A percentile compares a stretch with the other conserved stretches of the same genome.
Evolutionary conservation across 2,888 invertebrate species (phyloP).

Genomic region (Acheta domesticus): DNA sequence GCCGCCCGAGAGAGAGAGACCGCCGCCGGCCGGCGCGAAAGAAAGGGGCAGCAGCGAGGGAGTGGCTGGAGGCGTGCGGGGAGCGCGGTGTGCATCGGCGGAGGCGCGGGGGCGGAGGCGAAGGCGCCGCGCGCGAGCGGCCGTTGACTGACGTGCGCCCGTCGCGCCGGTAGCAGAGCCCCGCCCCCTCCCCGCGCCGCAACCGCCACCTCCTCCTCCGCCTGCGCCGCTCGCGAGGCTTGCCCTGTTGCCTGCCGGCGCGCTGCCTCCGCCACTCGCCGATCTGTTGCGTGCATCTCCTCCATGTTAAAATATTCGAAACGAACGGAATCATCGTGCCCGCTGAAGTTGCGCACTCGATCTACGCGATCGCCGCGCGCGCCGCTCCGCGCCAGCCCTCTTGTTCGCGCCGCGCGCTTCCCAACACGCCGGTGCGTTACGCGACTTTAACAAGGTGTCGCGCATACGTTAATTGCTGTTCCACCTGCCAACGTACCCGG

Average conservation of each 20-base stretch:
- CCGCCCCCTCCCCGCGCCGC: neutral
- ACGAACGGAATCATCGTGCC: neutral
- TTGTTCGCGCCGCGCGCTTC: constrained; percentile 12
- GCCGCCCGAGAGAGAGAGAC: neutral
- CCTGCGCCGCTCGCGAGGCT: neutral
- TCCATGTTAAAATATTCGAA: neutral
- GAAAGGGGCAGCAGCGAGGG: neutral
- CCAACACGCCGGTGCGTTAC: neutral
- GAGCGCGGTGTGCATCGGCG: too few relatives aligned
- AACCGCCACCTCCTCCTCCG: neutral
- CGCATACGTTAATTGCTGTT: neutral
- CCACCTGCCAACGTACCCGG: neutral
- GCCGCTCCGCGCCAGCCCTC: neutral
- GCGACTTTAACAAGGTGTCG: neutral
- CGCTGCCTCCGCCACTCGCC: neutral
- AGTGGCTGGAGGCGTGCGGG: too few relatives aligned
- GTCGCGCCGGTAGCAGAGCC: neutral
- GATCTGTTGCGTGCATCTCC: constrained; percentile 1
- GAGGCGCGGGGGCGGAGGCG: too few relatives aligned
- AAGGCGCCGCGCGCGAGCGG: neutral
- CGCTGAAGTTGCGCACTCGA: neutral
- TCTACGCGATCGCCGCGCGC: neutral
- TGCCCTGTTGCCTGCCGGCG: neutral
- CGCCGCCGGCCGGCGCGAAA: neutral
- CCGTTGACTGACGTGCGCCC: neutral